Conservation (phyloP, 1,140 invertebrate species). For the Theocolax elegans region DNA sequence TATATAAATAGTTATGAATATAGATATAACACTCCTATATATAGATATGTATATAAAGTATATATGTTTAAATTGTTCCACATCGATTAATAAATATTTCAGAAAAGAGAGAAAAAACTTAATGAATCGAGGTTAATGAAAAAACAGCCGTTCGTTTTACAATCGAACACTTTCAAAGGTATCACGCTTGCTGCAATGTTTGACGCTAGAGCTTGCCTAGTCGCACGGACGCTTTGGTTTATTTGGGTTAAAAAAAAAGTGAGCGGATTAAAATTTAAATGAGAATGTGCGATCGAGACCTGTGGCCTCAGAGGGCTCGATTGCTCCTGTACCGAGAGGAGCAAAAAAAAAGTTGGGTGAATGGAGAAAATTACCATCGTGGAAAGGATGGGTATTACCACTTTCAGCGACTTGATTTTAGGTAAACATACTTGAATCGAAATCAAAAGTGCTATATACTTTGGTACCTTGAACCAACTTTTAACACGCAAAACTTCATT, state of each 20-base stretch:
- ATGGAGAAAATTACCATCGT: background rate
- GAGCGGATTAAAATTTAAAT: constrained; percentile 24
- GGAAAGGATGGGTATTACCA: background rate
- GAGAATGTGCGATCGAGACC: constrained; percentile 1
- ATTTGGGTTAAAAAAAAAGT: background rate
- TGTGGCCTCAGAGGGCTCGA: background rate
- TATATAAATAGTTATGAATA: too few relatives aligned
- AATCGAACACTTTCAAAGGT: background rate
- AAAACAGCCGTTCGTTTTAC: background rate
- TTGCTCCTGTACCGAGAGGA: too few relatives aligned
- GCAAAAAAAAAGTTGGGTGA: background rate
- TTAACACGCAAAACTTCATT: too few relatives aligned
- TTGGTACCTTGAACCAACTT: background rate
- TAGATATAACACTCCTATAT: too few relatives aligned
- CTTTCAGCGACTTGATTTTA: background rate
- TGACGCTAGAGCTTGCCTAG: background rate
- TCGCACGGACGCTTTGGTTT: background rate
- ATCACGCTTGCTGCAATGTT: background rate
- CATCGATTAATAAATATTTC: too few relatives aligned
- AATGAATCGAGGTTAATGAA: too few relatives aligned
- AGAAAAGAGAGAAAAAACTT: too few relatives aligned
- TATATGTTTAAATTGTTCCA: too few relatives aligned
- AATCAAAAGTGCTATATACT: background rate
- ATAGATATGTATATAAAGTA: too few relatives aligned
- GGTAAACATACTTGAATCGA: background rate